These are phyloP conservation scores for Trichomalopsis sarcophagae DNA, from an alignment of 1,140 invertebrate genomes.

Conservation along the genomic window DNA sequence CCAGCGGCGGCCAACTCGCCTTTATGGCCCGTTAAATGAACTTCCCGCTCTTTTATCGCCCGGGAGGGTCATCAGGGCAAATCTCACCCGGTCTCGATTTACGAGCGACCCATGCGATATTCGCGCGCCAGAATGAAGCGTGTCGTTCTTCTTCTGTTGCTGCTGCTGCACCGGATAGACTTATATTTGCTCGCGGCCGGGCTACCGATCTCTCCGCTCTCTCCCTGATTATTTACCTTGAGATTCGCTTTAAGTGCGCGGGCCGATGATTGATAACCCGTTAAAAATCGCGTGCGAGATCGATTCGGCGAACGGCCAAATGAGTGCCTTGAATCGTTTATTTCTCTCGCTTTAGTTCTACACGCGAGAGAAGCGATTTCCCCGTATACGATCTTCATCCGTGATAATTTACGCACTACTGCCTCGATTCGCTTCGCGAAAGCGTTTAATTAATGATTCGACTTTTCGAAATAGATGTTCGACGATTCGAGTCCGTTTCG, in stretches of 20 bases:
- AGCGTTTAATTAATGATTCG: not conserved
- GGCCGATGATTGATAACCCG: not conserved
- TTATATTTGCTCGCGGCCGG: not conserved
- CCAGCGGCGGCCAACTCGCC: slow-evolving; percentile 53
- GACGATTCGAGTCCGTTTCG: not conserved
- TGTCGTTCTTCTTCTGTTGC: slow-evolving; percentile 2
- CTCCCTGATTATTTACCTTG: not conserved
- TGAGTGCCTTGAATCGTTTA: not conserved
- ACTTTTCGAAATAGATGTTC: not conserved
- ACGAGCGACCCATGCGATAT: slow-evolving; percentile 58
- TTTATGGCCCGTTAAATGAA: slow-evolving; percentile 73
- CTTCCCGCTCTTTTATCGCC: slow-evolving; percentile 69
- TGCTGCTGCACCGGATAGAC: not conserved
- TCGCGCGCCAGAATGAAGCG: slow-evolving; percentile 14
- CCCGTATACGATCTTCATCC: not conserved
- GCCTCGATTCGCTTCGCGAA: not conserved
- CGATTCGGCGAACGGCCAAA: not conserved
- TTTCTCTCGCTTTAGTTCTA: not conserved
- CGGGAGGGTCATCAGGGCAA: slow-evolving; percentile 65
- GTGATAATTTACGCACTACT: not conserved
- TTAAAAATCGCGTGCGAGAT: slow-evolving; percentile 1
- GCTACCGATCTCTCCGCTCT: not conserved
- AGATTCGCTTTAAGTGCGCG: not conserved
- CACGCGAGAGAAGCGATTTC: not conserved
- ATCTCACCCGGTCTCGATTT: slow-evolving; percentile 64